A percentile compares a stretch with the other conserved stretches of the same genome.
Evolutionary conservation across 2,113 vertebrate genomes (phyloP).

Genomic region (Vicugna pacos): DNA sequence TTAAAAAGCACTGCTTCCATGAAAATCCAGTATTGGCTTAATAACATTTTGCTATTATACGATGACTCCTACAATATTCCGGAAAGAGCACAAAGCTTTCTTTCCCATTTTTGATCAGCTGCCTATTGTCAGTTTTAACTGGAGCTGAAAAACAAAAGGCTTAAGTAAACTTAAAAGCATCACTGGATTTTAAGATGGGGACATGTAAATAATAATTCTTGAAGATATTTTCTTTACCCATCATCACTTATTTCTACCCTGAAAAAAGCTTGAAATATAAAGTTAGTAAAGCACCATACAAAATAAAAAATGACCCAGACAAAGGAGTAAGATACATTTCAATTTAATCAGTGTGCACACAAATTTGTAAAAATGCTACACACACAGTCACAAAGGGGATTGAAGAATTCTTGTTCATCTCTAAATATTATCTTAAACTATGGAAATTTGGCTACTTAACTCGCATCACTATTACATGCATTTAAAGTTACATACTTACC

Average conservation of each 20-base stretch:
- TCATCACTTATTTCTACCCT: slow-evolving; percentile 58
- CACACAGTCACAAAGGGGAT: not conserved
- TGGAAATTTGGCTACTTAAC: slow-evolving; percentile 18
- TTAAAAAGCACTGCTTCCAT: not conserved
- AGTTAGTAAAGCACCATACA: slow-evolving; percentile 32
- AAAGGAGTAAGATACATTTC: slow-evolving; percentile 52
- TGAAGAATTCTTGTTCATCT: slow-evolving; percentile 23
- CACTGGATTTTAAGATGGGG: not conserved
- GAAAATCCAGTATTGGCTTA: not conserved
- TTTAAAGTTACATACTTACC: slow-evolving; percentile 81
- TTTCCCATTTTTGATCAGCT: not conserved
- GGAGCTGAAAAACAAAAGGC: slow-evolving; percentile 40
- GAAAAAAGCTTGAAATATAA: slow-evolving; percentile 58
- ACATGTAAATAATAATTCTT: slow-evolving; percentile 46
- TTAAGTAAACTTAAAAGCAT: slow-evolving; percentile 25
- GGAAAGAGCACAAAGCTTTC: not conserved
- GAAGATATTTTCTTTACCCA: slow-evolving; percentile 43
- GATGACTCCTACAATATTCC: not conserved
- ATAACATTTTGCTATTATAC: not conserved
- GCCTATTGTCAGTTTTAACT: slow-evolving; percentile 54
- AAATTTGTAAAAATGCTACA: slow-evolving; percentile 38
- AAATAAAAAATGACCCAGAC: slow-evolving; percentile 60
- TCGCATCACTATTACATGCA: slow-evolving; percentile 74
- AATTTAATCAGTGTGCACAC: slow-evolving; percentile 74
- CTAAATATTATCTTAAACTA: slow-evolving; percentile 43